Evolutionary conservation across 2,797 vertebrate species (phyloP).

Genomic region (Lophotriccus pileatus): DNA sequence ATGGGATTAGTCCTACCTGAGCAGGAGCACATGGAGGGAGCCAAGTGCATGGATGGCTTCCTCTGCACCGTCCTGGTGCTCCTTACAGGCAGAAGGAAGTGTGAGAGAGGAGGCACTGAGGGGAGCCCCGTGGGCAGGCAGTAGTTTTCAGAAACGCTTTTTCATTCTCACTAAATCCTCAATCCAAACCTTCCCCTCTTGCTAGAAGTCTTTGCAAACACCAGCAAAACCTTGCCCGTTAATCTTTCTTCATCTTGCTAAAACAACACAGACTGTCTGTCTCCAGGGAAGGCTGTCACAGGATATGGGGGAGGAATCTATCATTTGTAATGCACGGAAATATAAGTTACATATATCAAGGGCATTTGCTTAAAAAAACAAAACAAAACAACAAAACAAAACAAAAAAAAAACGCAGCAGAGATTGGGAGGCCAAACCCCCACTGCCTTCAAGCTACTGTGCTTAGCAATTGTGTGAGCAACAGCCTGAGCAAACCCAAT

Average conservation of each 20-base stretch:
- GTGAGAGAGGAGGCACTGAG: neutral
- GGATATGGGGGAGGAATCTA: constrained; percentile 65
- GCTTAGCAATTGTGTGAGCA: constrained; percentile 19
- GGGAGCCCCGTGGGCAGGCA: neutral
- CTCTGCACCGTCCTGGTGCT: neutral
- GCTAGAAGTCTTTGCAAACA: constrained; percentile 44
- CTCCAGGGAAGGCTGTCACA: constrained; percentile 70
- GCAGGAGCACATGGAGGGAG: neutral
- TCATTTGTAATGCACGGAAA: constrained; percentile 63
- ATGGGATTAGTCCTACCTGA: neutral
- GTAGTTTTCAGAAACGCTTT: neutral
- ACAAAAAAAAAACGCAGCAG: neutral
- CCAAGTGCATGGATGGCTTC: neutral
- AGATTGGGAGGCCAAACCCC: constrained; percentile 40
- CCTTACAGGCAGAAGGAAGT: neutral
- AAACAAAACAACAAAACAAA: constrained; percentile 12
- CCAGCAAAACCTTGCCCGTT: constrained; percentile 53
- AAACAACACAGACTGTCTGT: constrained; percentile 72
- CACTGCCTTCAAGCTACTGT: constrained; percentile 42
- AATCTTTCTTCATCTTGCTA: constrained; percentile 64
- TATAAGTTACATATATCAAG: constrained; percentile 63
- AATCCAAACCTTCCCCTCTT: constrained; percentile 25
- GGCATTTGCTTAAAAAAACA: constrained; percentile 50
- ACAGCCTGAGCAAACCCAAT: constrained; percentile 60
- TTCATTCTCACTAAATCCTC: constrained; percentile 28